phyloP scores from a whole-genome alignment of 2,797 vertebrate species.

The Todus mexicanus region DNA sequence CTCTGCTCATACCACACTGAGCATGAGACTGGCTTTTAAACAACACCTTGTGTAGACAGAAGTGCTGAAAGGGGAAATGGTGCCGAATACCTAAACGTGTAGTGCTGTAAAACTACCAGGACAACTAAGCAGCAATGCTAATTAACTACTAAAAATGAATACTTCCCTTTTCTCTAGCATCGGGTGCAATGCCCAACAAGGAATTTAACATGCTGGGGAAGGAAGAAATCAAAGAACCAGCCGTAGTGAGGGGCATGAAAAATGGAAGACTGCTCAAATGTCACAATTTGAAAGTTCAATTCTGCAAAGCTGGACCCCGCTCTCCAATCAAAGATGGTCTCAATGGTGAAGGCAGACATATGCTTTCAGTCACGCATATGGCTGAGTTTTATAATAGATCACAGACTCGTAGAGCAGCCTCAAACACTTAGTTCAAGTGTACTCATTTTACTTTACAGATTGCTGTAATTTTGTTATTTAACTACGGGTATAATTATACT shows the following conservation, averaged over 20 bases:
- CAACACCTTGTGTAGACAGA: not conserved
- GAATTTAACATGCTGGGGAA: not conserved
- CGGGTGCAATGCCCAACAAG: not conserved
- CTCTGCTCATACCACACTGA: not conserved
- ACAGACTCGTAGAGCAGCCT: not conserved
- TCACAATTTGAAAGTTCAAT: not conserved
- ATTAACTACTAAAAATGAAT: not conserved
- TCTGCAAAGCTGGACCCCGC: not conserved
- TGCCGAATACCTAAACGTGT: not conserved
- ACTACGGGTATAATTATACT: not conserved
- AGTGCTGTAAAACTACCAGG: constrained; percentile 34
- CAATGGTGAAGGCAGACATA: not conserved
- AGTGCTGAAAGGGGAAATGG: not conserved
- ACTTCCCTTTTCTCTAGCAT: not conserved
- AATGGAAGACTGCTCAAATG: not conserved
- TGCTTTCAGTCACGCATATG: not conserved
- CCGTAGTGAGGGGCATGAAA: not conserved
- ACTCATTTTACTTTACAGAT: not conserved
- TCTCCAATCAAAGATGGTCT: not conserved
- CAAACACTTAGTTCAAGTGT: not conserved
- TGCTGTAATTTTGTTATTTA: not conserved
- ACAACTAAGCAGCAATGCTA: not conserved
- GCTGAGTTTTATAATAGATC: not conserved
- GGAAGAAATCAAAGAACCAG: not conserved
- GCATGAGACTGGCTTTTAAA: not conserved